Conservation (phyloP, 2,113 vertebrate species). For the Rallus limicola region DNA sequence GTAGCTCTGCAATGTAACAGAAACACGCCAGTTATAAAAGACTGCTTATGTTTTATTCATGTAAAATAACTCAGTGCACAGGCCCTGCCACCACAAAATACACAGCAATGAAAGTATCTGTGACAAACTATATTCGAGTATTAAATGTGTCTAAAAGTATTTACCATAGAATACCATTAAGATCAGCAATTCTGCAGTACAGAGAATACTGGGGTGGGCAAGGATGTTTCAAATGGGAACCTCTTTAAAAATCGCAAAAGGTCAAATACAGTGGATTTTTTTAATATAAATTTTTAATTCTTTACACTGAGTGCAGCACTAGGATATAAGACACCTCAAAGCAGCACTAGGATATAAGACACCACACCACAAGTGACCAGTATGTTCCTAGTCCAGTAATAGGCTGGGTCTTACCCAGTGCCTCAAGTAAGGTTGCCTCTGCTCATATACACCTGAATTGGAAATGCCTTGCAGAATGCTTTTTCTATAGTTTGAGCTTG, state of each 20-base stretch:
- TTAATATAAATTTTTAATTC: background rate
- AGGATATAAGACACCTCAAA: background rate
- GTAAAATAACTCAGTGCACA: conserved; percentile 10
- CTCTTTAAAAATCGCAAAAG: background rate
- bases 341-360: background rate
- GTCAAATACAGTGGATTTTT: background rate
- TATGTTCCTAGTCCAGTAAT: background rate
- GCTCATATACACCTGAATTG: background rate
- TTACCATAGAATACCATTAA: background rate
- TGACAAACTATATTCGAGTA: background rate
- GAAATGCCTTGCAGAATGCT: background rate
- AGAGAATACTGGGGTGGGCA: background rate
- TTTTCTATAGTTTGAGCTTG: background rate
- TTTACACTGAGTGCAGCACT: background rate
- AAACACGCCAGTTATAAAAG: background rate
- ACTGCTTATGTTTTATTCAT: conserved; percentile 51
- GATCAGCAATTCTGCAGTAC: background rate
- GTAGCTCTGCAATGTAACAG: background rate
- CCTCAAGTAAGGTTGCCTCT: background rate
- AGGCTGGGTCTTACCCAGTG: background rate
- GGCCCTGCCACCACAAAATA: background rate
- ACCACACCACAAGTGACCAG: background rate
- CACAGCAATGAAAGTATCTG: background rate
- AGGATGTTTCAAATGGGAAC: background rate
- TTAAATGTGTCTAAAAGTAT: background rate